Evolutionary conservation across 2,797 vertebrate species (phyloP).

Genomic region (Urosaurus nigricauda): DNA sequence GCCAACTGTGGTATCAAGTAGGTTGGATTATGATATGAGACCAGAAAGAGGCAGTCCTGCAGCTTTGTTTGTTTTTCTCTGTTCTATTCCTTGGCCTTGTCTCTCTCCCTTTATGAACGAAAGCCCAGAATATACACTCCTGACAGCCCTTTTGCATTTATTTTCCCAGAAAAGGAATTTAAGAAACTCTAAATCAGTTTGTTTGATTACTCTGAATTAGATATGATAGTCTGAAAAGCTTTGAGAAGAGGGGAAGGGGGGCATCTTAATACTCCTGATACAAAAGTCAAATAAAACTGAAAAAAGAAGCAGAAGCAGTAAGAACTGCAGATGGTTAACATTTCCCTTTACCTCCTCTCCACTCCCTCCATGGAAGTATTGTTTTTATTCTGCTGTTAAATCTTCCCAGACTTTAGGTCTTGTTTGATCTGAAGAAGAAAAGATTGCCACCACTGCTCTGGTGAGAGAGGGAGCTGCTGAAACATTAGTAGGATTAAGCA

Average conservation of each 20-base stretch:
- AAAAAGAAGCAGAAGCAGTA: constrained; percentile 67
- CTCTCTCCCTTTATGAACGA: not conserved
- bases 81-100: not conserved
- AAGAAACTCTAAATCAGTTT: constrained; percentile 51
- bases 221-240: constrained; percentile 75
- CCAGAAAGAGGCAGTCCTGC: not conserved
- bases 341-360: constrained; percentile 65
- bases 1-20: not conserved
- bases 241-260: constrained; percentile 63
- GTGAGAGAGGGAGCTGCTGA: constrained; percentile 70
- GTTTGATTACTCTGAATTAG: constrained; percentile 80
- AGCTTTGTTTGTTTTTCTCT: not conserved
- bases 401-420: constrained; percentile 80
- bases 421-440: constrained; percentile 81
- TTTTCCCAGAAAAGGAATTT: constrained; percentile 49
- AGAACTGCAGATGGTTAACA: constrained; percentile 81
- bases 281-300: constrained; percentile 71
- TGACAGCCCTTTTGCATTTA: not conserved
- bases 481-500: constrained; percentile 68
- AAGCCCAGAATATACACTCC: not conserved
- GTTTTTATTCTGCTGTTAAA: constrained; percentile 82
- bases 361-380: constrained; percentile 68
- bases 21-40: not conserved
- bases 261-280: constrained; percentile 62
- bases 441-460: constrained; percentile 71